Evolutionary conservation across 2,888 invertebrate species (phyloP), one percentile per base, ranked within the genome.

Genomic region (Lepidochitona cinerea): DNA sequence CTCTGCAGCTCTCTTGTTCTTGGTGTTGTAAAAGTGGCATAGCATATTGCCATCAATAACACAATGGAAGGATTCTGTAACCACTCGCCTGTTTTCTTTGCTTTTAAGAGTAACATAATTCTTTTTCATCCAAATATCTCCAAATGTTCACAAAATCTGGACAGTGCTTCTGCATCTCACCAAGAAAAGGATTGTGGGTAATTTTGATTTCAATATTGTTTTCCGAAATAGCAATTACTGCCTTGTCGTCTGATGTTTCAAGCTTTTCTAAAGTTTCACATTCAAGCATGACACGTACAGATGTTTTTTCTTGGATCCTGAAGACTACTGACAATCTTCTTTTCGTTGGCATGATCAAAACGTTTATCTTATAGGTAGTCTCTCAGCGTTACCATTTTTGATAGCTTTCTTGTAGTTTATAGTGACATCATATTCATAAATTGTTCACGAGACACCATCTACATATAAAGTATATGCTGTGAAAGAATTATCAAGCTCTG

Each of bases 301-400:
- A n/a, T n/a, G n/a, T n/a, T n/a, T n/a, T n/a, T n/a, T n/a, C n/a
- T n/a, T n/a, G n/a, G n/a, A n/a, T n/a, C n/a, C n/a, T n/a, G n/a
- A n/a, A n/a, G n/a, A n/a, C n/a, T n/a, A n/a, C n/a, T n/a, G n/a
- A n/a, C n/a, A n/a, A n/a, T n/a, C n/a, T n/a, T n/a, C n/a, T n/a
- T n/a, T n/a, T n/a, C n/a, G n/a, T n/a, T n/a, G n/a, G n/a, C n/a
- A n/a, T 64, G 49, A 18, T 49, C n/a, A 49, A 23, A 32, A 32
- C 32, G 32, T 35, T 36, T 36, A 1, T 67, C 64, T 32, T 29
- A 73, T 23, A 18, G 70, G 68, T 29, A 72, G 26, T 12, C 68
- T 59, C 69, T 72, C 78, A 23, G 77, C 78, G 70, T 75, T 75
- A 12, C 33, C 26, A 35, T 79, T 77, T 29, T 70, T 74, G 12